Percentiles rank a stretch among this genome's conserved stretches.
phyloP scores from a whole-genome alignment of 1,140 invertebrate genomes.

The Euura saliciscinereae region DNA sequence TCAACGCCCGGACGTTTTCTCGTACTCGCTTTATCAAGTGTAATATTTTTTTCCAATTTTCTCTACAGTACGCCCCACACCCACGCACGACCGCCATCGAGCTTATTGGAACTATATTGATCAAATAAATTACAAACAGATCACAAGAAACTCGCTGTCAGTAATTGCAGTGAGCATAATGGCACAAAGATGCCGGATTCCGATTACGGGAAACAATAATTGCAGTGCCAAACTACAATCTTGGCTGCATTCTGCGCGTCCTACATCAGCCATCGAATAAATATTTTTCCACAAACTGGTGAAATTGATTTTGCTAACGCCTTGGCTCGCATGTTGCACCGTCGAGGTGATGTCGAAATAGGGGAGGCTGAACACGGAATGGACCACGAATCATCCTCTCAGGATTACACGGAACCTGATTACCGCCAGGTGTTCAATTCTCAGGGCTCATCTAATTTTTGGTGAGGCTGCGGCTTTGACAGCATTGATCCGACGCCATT shows the following conservation, averaged over 20 bases:
- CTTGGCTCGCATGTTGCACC: background rate
- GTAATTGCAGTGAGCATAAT: no score
- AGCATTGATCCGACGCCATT: no score
- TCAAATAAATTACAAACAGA: no score
- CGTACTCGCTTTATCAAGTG: background rate
- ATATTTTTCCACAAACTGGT: background rate
- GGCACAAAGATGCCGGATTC: background rate
- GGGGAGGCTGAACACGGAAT: background rate
- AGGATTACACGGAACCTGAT: no score
- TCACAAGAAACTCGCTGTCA: no score
- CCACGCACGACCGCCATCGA: background rate
- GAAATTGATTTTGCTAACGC: background rate
- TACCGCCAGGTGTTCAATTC: no score
- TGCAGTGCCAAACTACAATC: background rate
- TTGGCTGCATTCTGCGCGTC: background rate
- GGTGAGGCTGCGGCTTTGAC: no score
- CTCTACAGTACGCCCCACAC: background rate
- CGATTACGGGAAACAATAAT: background rate
- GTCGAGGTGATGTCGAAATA: background rate
- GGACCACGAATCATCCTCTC: no score
- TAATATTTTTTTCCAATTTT: background rate
- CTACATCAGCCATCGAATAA: background rate
- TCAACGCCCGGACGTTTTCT: background rate
- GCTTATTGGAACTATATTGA: no score
- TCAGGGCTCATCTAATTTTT: no score